A percentile compares a stretch with the other conserved stretches of the same genome.
These are phyloP conservation scores for Elephantulus edwardii DNA, from an alignment of 2,113 vertebrate genomes.

Conservation along the genomic window DNA sequence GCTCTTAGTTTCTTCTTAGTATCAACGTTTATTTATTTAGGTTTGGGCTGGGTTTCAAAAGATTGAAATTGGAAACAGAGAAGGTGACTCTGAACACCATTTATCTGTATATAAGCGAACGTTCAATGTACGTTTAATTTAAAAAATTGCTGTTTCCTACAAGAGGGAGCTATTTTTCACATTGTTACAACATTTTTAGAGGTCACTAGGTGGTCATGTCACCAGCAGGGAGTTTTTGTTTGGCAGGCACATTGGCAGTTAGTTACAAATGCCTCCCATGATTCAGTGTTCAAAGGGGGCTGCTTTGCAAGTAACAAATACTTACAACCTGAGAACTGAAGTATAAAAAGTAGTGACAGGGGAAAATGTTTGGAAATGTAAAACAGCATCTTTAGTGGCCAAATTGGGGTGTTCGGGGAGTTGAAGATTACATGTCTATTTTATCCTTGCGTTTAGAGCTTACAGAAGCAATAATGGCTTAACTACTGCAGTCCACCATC, in stretches of 20 bases:
- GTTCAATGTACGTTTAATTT: conserved; percentile 90
- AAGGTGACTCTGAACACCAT: conserved; percentile 91
- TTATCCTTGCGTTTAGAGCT: conserved; percentile 82
- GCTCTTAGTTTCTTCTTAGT: conserved; percentile 91
- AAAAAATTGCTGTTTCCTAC: conserved; percentile 91
- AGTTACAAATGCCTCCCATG: conserved; percentile 89
- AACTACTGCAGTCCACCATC: conserved; percentile 81
- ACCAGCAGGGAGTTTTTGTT: conserved; percentile 90
- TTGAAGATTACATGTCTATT: conserved; percentile 85
- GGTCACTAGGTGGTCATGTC: conserved; percentile 93
- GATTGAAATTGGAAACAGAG: conserved; percentile 92
- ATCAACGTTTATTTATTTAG: conserved; percentile 93
- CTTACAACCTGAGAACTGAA: conserved; percentile 89
- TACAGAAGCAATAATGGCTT: conserved; percentile 86
- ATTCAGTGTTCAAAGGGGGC: conserved; percentile 86
- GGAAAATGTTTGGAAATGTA: conserved; percentile 87
- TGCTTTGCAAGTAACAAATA: conserved; percentile 88
- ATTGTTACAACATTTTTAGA: conserved; percentile 93
- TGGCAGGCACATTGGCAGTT: conserved; percentile 89
- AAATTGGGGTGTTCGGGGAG: conserved; percentile 86
- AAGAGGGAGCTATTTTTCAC: conserved; percentile 94
- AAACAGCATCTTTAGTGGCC: conserved; percentile 88
- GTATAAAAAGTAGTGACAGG: conserved; percentile 87
- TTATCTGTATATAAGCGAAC: conserved; percentile 90
- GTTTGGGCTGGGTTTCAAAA: conserved; percentile 91